Evolutionary conservation across 2,113 vertebrate genomes (phyloP), one percentile per base, ranked within the genome.

Genomic region (Pelmatolapia mariae): DNA sequence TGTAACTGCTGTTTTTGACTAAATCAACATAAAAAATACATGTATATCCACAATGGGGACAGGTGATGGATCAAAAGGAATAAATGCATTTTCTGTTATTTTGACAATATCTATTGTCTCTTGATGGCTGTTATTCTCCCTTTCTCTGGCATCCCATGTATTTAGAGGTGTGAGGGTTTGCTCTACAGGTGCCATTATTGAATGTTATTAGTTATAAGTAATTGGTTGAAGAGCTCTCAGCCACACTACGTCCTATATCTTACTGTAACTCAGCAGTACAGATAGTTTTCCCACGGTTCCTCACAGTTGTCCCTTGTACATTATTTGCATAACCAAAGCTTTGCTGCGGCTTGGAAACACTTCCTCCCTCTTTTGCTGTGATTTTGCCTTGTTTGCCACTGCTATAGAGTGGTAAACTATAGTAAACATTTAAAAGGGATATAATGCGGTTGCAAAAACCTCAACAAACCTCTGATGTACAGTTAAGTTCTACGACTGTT

Each of bases 391-490:
- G 89, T 94, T 94, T 95, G 86, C 93, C 92, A 91, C 83, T 57
- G 86, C 86, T 89, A 90, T 88, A 91, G 89, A 94, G 94, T 94
- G 89, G 95, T 93, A 92, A 92, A 96, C 95, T 94, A 95, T 88
- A 95, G 95, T 95, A 96, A 96, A 96, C 95, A 94, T 95, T 96
- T 95, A 95, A 95, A 95, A 94, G 89, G 95, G 93, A 93, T 93
- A 96, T 88, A 94, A 88, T 92, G 95, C 52, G 96, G 96, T 96
- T 22, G 18, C 78, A 83, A 81, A 94, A 94, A 91, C 93, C 93
- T 95, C 93, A 94, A 92, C 93, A 95, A 95, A 96, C 93, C 94
- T 96, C 93, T 95, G 92, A 95, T 95, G 92, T 95, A 95, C 89
- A 86, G 92, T 93, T 94, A 92, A 94, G 90, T 91, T 95, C 91